Percentiles rank a stretch among this genome's conserved stretches.
phyloP scores from a whole-genome alignment of 2,113 vertebrate species.

The Toxostoma redivivum region DNA sequence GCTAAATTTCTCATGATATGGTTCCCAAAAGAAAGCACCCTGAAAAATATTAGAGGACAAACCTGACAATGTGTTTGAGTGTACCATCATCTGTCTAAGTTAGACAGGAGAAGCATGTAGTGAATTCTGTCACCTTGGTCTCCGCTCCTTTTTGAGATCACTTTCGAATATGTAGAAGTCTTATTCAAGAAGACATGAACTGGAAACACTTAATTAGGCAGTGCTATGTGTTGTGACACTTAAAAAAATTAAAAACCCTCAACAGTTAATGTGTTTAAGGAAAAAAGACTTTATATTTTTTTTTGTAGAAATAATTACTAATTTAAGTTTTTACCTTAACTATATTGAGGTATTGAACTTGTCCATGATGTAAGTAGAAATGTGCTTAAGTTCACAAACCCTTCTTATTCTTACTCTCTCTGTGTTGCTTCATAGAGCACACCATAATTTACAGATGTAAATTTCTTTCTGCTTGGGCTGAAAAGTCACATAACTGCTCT shows the following conservation, averaged over 20 bases:
- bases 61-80: not conserved
- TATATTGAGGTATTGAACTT: not conserved
- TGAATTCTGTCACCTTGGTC: not conserved
- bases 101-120: not conserved
- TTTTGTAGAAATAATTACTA: not conserved
- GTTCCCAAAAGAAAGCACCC: not conserved
- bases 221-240: not conserved
- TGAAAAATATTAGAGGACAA: not conserved
- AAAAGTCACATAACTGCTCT: constrained; percentile 47
- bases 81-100: not conserved
- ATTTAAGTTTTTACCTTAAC: not conserved
- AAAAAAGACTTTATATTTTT: not conserved
- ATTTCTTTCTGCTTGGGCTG: not conserved
- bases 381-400: not conserved
- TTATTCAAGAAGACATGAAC: not conserved
- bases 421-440: not conserved
- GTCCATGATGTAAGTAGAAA: not conserved
- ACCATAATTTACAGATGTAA: constrained; percentile 44
- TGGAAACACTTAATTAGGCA: not conserved
- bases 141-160: not conserved
- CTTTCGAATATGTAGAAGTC: not conserved
- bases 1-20: not conserved
- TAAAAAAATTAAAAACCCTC: not conserved
- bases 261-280: not conserved
- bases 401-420: not conserved